phyloP scores from a whole-genome alignment of 2,113 vertebrate species.

The Neopipo cinnamomea region DNA sequence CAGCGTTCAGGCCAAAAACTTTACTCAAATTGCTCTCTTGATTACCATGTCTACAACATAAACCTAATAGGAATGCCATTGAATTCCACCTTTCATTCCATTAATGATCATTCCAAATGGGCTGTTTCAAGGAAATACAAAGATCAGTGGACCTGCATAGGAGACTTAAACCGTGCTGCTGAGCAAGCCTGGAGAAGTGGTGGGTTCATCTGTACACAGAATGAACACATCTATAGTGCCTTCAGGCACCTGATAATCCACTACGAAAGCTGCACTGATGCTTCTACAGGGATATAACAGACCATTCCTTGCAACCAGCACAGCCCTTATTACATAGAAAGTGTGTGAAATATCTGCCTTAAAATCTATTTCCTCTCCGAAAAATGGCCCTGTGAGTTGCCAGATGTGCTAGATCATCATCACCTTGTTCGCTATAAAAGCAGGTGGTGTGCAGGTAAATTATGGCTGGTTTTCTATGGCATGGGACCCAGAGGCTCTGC shows the following conservation, averaged over 20 bases:
- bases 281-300: not conserved
- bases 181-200: constrained; percentile 84
- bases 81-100: constrained; percentile 75
- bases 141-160: constrained; percentile 84
- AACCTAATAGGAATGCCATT: constrained; percentile 67
- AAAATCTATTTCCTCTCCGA: not conserved
- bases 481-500: not conserved
- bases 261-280: constrained; percentile 76
- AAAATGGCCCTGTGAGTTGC: not conserved
- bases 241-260: constrained; percentile 76
- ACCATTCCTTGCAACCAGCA: not conserved
- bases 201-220: constrained; percentile 85
- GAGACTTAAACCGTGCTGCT: constrained; percentile 85
- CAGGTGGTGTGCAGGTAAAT: not conserved
- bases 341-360: not conserved
- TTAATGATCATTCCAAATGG: constrained; percentile 92
- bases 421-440: not conserved
- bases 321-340: not conserved
- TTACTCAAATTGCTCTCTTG: constrained; percentile 90
- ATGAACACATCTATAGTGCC: constrained; percentile 79
- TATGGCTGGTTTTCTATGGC: not conserved
- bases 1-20: constrained; percentile 74
- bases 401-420: not conserved
- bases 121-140: constrained; percentile 74
- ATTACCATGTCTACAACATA: constrained; percentile 85